Evolutionary conservation across 2,888 invertebrate species (phyloP).

Genomic region (Torymus auratus): DNA sequence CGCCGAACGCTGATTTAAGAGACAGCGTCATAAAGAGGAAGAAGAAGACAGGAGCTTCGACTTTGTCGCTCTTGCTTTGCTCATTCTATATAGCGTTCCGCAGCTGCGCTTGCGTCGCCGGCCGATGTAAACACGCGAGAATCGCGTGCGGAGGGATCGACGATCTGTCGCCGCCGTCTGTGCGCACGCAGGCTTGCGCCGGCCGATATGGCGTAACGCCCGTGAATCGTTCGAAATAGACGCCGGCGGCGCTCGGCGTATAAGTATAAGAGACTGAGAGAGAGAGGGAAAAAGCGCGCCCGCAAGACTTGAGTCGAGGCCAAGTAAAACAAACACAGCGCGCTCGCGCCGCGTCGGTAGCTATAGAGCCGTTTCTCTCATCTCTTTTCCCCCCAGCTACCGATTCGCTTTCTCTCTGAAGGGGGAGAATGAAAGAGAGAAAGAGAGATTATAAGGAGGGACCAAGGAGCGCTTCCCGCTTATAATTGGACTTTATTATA

Average conservation of each 20-base stretch:
- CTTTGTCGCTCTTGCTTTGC: background rate
- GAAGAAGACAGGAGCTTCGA: background rate
- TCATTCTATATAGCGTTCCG: no score
- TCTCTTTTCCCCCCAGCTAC: background rate
- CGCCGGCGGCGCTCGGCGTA: conserved; percentile 19
- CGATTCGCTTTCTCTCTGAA: no score
- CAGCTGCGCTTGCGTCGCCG: background rate
- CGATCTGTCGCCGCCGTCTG: conserved; percentile 40
- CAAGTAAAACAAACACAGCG: conserved; percentile 47
- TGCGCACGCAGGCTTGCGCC: conserved; percentile 48
- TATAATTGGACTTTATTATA: no score
- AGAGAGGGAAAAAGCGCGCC: background rate
- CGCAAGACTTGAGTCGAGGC: conserved; percentile 32
- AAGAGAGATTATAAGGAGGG: background rate
- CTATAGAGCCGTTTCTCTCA: background rate
- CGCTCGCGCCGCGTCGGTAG: background rate
- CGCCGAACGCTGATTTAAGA: conserved; percentile 31
- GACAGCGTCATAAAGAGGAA: background rate
- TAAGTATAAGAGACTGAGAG: conserved; percentile 19
- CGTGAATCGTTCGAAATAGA: conserved; percentile 61
- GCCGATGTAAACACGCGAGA: conserved; percentile 57
- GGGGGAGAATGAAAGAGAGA: conserved; percentile 6
- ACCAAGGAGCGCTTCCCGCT: background rate
- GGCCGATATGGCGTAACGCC: conserved; percentile 61
- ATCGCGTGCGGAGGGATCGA: conserved; percentile 55